Evolutionary conservation across 2,113 vertebrate genomes (phyloP), one percentile per base, ranked within the genome.

Genomic region (Equus quagga): DNA sequence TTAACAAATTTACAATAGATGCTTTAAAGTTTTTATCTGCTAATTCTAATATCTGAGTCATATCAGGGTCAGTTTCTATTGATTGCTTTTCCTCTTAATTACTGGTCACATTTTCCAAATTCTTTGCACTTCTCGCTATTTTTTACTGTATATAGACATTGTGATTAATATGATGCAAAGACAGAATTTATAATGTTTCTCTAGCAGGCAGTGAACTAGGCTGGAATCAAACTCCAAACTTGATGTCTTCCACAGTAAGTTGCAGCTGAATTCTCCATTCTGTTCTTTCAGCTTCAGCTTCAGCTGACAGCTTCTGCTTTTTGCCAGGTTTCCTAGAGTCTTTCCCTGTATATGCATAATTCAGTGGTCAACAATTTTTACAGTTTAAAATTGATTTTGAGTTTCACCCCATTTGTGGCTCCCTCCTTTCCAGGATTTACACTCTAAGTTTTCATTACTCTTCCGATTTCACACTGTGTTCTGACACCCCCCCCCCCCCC

Each of bases 11-110:
- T 82, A 51, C 31, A 86, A 83, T 17, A 60, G 49, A 78, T 36
- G 33, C 28, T 76, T 70, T 83, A 54, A 93, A 69, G 44, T 60
- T 75, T 89, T 95, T 89, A 54, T 83, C 60, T 76, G 51, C 33
- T 69, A 62, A 79, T 26, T 89, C 21, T 28, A 84, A 79, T 64
- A n/a, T 62, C 36, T 73, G 69, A 36, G 49, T 56, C 13, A 56
- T 26, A 72, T 72, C 49, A 81, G 65, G 70, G 49, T 49, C 76
- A 44, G 21, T 69, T 75, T 73, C 46, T 65, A 65, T 5, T 76
- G 78, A 96, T 4, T 69, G 51, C 33, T 60, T 83, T 92, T 69
- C 89, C 84, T 89, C 51, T 85, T 91, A 67, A 69, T 70, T 36
- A 56, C 33, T 54, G 54, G 81, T 62, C 62, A 90, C 31, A 90